These are phyloP conservation scores for Sebastes diploproa DNA, from an alignment of 2,797 vertebrate species.

Conservation along the genomic window DNA sequence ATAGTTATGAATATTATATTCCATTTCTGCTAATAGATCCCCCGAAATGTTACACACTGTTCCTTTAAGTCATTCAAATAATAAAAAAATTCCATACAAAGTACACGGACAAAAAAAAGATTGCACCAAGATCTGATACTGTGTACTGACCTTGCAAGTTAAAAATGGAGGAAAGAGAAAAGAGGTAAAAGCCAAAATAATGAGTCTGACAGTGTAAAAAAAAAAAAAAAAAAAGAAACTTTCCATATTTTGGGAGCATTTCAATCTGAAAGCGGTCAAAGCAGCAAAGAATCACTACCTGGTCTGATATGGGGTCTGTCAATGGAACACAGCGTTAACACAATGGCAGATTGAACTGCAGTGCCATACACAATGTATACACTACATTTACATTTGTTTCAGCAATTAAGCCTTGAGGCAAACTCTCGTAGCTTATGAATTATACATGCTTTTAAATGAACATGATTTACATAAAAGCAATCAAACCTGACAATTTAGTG, in stretches of 20 bases:
- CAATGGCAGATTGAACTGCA: not conserved
- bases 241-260: not conserved
- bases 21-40: too few species aligned
- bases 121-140: not conserved
- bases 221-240: not conserved
- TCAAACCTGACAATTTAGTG: not conserved
- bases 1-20: too few species aligned
- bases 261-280: not conserved
- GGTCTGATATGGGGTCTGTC: not conserved
- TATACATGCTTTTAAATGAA: not conserved
- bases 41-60: too few species aligned
- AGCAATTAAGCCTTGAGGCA: not conserved
- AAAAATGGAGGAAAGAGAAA: not conserved
- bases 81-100: not conserved
- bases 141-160: not conserved
- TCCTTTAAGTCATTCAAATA: not conserved
- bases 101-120: not conserved
- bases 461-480: not conserved
- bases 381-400: not conserved
- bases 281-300: not conserved
- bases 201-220: not conserved
- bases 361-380: not conserved
- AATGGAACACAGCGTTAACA: not conserved
- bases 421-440: not conserved
- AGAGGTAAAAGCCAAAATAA: not conserved